Evolutionary conservation across 2,797 vertebrate genomes (phyloP).

Genomic region (Phrynocephalus forsythii): DNA sequence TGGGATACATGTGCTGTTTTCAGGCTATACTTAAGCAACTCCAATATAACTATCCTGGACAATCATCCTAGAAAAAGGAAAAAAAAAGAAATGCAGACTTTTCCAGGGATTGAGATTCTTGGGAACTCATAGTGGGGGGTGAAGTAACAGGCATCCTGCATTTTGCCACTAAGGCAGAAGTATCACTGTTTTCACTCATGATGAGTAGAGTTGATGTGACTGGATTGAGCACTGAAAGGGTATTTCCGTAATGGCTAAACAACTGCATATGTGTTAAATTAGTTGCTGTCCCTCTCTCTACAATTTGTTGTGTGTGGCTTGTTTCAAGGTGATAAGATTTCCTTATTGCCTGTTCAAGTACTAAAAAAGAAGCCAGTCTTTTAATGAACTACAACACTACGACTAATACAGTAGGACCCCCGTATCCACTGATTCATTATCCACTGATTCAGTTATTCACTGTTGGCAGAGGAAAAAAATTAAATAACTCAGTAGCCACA

Average conservation of each 20-base stretch:
- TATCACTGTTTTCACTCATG: background rate
- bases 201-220: background rate
- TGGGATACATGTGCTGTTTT: no score
- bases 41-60: no score
- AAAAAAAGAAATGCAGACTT: background rate
- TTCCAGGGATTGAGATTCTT: background rate
- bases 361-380: no score
- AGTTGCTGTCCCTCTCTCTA: background rate
- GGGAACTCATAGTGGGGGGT: background rate
- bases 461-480: no score
- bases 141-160: no score
- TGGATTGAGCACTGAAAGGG: background rate
- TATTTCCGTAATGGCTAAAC: background rate
- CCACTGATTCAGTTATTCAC: no score
- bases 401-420: no score
- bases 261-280: background rate
- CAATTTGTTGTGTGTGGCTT: background rate
- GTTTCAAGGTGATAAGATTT: slow-evolving; percentile 1
- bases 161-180: background rate
- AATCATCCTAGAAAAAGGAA: background rate
- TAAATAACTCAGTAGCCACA: no score
- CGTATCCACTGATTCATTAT: no score
- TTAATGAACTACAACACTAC: background rate
- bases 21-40: no score
- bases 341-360: background rate